Evolutionary conservation across 2,888 invertebrate genomes (phyloP).

Genomic region (Steromphala cineraria): DNA sequence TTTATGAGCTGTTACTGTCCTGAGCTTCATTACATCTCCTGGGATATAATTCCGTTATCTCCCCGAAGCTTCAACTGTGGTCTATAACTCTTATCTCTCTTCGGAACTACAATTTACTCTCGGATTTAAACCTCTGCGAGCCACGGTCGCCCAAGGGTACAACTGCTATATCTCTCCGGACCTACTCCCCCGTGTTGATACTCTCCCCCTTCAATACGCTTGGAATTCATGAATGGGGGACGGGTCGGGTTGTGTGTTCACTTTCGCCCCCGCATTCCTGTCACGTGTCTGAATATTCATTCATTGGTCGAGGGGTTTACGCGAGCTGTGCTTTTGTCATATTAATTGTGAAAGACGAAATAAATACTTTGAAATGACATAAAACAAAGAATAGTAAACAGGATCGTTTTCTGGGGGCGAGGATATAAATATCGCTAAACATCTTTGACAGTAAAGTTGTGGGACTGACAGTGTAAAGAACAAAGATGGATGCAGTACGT

Average conservation of each 20-base stretch:
- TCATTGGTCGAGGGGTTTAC: neutral
- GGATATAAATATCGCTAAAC: too few species aligned
- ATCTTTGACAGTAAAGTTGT: neutral
- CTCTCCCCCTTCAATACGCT: too few species aligned
- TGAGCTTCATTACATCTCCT: too few species aligned
- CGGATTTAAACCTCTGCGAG: too few species aligned
- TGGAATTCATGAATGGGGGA: neutral
- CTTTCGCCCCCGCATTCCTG: neutral
- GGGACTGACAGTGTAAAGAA: neutral
- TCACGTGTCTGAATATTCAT: neutral
- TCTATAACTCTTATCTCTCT: too few species aligned
- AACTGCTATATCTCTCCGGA: too few species aligned
- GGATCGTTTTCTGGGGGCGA: neutral
- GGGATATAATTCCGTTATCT: too few species aligned
- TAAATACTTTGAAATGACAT: constrained; percentile 2
- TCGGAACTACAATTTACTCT: too few species aligned
- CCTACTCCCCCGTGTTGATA: too few species aligned
- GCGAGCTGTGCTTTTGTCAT: neutral
- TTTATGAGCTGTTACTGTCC: too few species aligned
- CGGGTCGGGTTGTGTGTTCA: neutral
- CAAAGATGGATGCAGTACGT: neutral
- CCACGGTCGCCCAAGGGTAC: too few species aligned
- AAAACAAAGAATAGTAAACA: neutral
- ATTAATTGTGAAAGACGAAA: constrained; percentile 2
- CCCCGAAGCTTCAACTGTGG: too few species aligned